These are phyloP conservation scores for Lerema accius DNA, from an alignment of 1,140 invertebrate species.

Conservation along the genomic window DNA sequence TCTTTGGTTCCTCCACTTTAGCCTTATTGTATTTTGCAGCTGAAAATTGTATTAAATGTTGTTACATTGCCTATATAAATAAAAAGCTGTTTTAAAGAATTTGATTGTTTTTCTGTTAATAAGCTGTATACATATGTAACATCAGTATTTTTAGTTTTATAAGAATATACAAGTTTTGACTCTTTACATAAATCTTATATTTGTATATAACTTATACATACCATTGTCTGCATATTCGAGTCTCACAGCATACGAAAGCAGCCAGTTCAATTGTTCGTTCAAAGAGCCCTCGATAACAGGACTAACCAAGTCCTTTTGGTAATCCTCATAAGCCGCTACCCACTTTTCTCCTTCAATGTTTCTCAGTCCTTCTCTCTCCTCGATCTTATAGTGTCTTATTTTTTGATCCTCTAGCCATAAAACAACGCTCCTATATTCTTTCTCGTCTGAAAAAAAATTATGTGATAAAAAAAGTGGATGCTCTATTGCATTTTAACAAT, in stretches of 20 bases:
- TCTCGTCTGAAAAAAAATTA: constrained; percentile 85
- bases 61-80: constrained; percentile 1
- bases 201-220: no score
- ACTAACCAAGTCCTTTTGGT: constrained; percentile 89
- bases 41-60: constrained; percentile 82
- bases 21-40: constrained; percentile 88
- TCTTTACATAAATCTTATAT: no score
- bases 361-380: constrained; percentile 89
- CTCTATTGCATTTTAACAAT: no score
- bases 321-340: constrained; percentile 89
- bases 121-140: no score
- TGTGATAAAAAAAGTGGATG: no score
- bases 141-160: no score
- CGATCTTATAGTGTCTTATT: constrained; percentile 94
- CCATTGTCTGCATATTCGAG: constrained; percentile 93
- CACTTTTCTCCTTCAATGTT: constrained; percentile 86
- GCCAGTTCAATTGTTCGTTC: constrained; percentile 91
- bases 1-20: constrained; percentile 84
- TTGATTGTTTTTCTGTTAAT: background rate
- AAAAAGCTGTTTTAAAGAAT: constrained; percentile 3
- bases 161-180: no score
- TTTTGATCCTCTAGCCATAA: constrained; percentile 97
- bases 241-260: constrained; percentile 92
- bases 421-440: constrained; percentile 90
- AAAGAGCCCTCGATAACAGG: constrained; percentile 75